phyloP scores from a whole-genome alignment of 1,140 invertebrate species.

The Lepidurus packardi region DNA sequence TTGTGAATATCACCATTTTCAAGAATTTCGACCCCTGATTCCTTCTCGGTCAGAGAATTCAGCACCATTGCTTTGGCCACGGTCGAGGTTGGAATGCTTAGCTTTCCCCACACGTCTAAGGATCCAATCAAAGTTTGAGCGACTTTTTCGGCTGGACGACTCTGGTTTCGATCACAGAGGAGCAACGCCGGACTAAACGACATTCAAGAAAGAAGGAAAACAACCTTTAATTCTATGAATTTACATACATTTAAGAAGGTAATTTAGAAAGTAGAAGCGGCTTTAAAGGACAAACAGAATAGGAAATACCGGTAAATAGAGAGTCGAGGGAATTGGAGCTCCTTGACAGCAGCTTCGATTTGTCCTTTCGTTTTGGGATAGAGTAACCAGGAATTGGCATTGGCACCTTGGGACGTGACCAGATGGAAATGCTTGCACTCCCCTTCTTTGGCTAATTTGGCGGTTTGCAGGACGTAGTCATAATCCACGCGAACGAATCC shows the following conservation, averaged over 20 bases:
- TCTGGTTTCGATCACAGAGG: slow-evolving; percentile 40
- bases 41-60: slow-evolving; percentile 31
- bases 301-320: slow-evolving; percentile 42
- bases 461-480: slow-evolving; percentile 51
- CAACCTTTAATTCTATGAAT: too few relatives aligned
- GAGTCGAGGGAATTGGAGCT: slow-evolving; percentile 41
- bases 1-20: slow-evolving; percentile 36
- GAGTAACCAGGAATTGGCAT: slow-evolving; percentile 42
- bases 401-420: slow-evolving; percentile 46
- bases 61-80: slow-evolving; percentile 39
- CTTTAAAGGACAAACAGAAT: too few relatives aligned
- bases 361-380: slow-evolving; percentile 43
- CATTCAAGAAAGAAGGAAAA: too few relatives aligned
- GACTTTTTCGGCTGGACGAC: slow-evolving; percentile 18
- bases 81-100: slow-evolving; percentile 37
- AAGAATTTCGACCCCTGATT: slow-evolving; percentile 34
- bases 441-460: slow-evolving; percentile 47
- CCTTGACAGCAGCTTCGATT: slow-evolving; percentile 41
- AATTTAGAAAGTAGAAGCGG: background rate
- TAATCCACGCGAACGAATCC: slow-evolving; percentile 53
- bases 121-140: slow-evolving; percentile 31
- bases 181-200: slow-evolving; percentile 39
- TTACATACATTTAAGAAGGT: background rate
- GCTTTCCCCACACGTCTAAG: slow-evolving; percentile 35
- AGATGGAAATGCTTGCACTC: slow-evolving; percentile 50